These are phyloP conservation scores for Pempheris klunzingeri DNA, from an alignment of 2,797 vertebrate species.

Conservation along the genomic window DNA sequence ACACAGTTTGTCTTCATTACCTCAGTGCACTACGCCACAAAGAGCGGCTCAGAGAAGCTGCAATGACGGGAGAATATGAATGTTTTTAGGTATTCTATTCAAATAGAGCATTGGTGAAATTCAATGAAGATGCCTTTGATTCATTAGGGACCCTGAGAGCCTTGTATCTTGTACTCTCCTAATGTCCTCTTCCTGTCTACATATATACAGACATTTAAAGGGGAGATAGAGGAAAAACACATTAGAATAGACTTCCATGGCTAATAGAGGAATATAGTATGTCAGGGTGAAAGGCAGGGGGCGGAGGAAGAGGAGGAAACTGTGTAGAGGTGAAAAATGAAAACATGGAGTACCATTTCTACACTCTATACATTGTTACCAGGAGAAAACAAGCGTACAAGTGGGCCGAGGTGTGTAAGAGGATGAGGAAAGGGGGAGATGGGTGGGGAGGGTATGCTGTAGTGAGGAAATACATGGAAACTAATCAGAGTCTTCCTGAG, in stretches of 20 bases:
- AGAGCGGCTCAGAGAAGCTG: conserved; percentile 23
- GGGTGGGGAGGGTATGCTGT: conserved; percentile 52
- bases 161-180: conserved; percentile 28
- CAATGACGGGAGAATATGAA: conserved; percentile 2
- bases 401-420: conserved; percentile 35
- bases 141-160: conserved; percentile 46
- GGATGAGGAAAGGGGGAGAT: conserved; percentile 56
- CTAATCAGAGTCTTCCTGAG: conserved; percentile 85
- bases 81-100: conserved; percentile 25
- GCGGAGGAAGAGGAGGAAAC: conserved; percentile 29
- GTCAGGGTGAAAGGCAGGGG: conserved; percentile 37
- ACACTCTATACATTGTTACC: conserved; percentile 29
- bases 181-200: conserved; percentile 64
- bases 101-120: conserved; percentile 41
- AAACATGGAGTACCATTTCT: conserved; percentile 45
- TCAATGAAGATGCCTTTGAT: conserved; percentile 45
- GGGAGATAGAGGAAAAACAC: conserved; percentile 51
- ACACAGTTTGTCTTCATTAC: conserved; percentile 53
- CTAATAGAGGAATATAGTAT: conserved; percentile 42
- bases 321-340: conserved; percentile 21
- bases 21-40: conserved; percentile 9
- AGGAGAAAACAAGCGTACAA: conserved; percentile 1
- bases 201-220: conserved; percentile 48
- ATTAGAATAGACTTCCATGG: conserved; percentile 63
- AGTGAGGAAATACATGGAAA: conserved; percentile 64